phyloP scores from a whole-genome alignment of 2,888 invertebrate species.

The Andricus curvator region DNA sequence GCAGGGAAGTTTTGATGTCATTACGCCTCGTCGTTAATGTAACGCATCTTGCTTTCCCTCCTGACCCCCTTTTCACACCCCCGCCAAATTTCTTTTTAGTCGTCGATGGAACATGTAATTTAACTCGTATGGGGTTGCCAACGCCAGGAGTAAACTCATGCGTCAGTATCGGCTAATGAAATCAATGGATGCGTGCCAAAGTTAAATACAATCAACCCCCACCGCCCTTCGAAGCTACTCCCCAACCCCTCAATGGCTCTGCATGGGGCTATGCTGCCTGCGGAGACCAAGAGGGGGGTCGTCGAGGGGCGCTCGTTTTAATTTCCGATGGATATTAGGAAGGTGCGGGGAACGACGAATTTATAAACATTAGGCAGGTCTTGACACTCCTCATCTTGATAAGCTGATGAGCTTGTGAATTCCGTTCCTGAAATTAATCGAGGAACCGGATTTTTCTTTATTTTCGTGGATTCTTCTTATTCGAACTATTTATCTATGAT shows the following conservation, averaged over 20 bases:
- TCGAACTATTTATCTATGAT: too few relatives aligned
- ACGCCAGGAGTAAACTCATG: slow-evolving; percentile 60
- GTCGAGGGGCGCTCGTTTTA: slow-evolving; percentile 48
- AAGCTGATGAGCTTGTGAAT: slow-evolving; percentile 22
- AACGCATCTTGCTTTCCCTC: slow-evolving; percentile 61
- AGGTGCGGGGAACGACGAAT: slow-evolving; percentile 20
- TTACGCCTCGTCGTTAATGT: slow-evolving; percentile 74
- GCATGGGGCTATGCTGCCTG: slow-evolving; percentile 37
- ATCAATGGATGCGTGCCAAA: slow-evolving; percentile 75
- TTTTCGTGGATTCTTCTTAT: too few relatives aligned
- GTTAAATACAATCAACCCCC: slow-evolving; percentile 71
- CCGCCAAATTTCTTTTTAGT: slow-evolving; percentile 43
- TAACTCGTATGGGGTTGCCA: slow-evolving; percentile 54
- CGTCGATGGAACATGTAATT: slow-evolving; percentile 58
- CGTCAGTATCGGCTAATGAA: slow-evolving; percentile 76
- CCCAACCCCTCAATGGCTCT: slow-evolving; percentile 43
- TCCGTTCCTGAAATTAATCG: neutral
- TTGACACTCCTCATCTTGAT: neutral
- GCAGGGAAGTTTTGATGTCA: slow-evolving; percentile 60
- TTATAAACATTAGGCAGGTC: slow-evolving; percentile 35
- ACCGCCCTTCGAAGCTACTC: slow-evolving; percentile 56
- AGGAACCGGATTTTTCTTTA: neutral
- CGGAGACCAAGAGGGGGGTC: slow-evolving; percentile 23
- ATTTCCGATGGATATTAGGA: slow-evolving; percentile 46
- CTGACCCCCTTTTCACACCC: slow-evolving; percentile 48